A percentile compares a stretch with the other conserved stretches of the same genome.
Conservation (phyloP, 1,140 invertebrate genomes). For the Ceratina calcarata region DNA sequence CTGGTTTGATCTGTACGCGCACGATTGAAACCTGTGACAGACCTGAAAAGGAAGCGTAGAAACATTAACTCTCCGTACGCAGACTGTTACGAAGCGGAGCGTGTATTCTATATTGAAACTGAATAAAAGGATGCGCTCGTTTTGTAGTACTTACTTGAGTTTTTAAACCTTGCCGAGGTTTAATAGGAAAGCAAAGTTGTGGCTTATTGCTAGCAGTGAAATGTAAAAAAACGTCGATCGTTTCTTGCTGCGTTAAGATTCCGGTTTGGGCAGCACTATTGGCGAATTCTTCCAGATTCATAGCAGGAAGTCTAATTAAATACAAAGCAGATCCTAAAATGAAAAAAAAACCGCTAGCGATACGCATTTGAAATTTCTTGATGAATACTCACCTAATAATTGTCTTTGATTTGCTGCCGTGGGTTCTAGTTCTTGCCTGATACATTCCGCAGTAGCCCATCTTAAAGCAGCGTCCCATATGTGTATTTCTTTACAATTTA, state of each 20-base stretch:
- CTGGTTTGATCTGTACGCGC: constrained; percentile 97
- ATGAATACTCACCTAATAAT: constrained; percentile 67
- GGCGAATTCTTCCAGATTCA: constrained; percentile 94
- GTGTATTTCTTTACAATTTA: constrained; percentile 95
- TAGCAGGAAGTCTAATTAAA: constrained; percentile 93
- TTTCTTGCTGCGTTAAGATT: constrained; percentile 93
- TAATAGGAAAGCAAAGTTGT: constrained; percentile 88
- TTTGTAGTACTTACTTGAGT: constrained; percentile 83
- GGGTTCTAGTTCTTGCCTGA: constrained; percentile 88
- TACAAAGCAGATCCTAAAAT: constrained; percentile 89
- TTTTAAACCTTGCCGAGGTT: constrained; percentile 91
- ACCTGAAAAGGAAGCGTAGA: constrained; percentile 81
- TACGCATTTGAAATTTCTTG: not conserved
- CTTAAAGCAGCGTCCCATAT: constrained; percentile 93
- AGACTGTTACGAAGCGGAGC: not conserved
- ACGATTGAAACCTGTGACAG: constrained; percentile 96
- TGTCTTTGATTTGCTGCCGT: constrained; percentile 83
- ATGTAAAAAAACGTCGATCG: constrained; percentile 95
- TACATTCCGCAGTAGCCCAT: constrained; percentile 93
- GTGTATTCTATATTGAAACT: not conserved
- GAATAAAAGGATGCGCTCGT: not conserved
- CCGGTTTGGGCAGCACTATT: constrained; percentile 94
- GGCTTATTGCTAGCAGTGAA: constrained; percentile 93
- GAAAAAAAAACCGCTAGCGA: constrained; percentile 14
- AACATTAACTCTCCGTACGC: not conserved